Evolutionary conservation across 2,113 vertebrate genomes (phyloP), one percentile per base, ranked within the genome.

Genomic region (Patagioenas fasciata): DNA sequence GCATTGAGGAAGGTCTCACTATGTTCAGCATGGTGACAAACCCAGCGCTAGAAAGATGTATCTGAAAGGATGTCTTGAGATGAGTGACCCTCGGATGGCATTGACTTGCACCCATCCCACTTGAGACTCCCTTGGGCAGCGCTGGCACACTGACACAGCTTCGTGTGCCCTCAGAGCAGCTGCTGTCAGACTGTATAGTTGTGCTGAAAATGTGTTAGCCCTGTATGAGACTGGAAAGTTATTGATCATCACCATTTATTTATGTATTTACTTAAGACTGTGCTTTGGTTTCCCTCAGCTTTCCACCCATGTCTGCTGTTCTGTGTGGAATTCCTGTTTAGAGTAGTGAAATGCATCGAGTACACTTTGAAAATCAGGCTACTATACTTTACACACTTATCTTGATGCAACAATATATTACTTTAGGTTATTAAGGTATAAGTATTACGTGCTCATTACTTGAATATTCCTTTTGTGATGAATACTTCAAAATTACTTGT

Each of bases 161-260:
- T 61, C 11, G 1, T 38, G 85, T 93, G 62, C 64, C 32, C 1
- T 51, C 70, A 73, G 11, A 89, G 79, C 66, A 91, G 87, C 73
- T 93, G 85, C 78, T 66, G 21, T 54, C 81, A 88, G 79, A 50
- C 67, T 54, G 58, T 19, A 91, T 5, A 36, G 51, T 54, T 3
- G 1, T 42, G 67, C 1, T 77, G 74, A 80, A 60, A 95, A 85
- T 16, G 36, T 78, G 79, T 66, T 78, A 73, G 79, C 71, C 64
- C 67, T 80, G 31, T 80, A 54, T 77, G 79, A 93, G 75, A 85
- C 51, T 70, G 75, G 67, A 60, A 89, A 78, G 60, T 80, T 73
- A 94, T 80, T 94, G 83, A 88, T 86, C 67, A 78, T 29, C 70
- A 73, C 74, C 5, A 82, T 73, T 95, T 93, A 80, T 94, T 91